Evolutionary conservation across 2,113 vertebrate genomes (phyloP).

Genomic region (Macroglossus sobrinus): DNA sequence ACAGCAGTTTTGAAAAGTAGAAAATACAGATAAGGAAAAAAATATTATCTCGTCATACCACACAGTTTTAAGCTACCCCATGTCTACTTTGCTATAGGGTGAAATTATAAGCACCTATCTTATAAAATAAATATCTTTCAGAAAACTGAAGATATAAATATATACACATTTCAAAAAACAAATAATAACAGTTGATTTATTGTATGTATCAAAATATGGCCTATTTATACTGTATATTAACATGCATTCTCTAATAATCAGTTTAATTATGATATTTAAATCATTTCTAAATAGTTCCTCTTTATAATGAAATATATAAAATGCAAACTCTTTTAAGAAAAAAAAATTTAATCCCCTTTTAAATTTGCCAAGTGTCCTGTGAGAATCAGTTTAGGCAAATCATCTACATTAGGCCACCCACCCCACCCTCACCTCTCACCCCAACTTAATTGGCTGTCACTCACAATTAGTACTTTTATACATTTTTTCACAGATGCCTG

Average conservation of each 20-base stretch:
- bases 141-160: neutral
- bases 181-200: neutral
- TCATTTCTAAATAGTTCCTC: neutral
- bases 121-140: neutral
- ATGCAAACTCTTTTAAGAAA: neutral
- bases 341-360: neutral
- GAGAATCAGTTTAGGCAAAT: slow-evolving; percentile 32
- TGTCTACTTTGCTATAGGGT: neutral
- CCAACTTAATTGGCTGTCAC: slow-evolving; percentile 39
- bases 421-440: neutral
- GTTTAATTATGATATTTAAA: slow-evolving; percentile 7
- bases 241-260: neutral
- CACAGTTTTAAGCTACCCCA: neutral
- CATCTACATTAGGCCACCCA: neutral
- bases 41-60: neutral
- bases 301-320: neutral
- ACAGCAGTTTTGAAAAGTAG: neutral
- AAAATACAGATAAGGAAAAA: neutral
- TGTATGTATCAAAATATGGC: neutral
- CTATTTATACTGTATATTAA: neutral
- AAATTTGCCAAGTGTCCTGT: neutral
- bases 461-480: slow-evolving; percentile 13
- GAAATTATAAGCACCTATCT: neutral
- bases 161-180: neutral
- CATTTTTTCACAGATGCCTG: slow-evolving; percentile 37